Evolutionary conservation across 1,140 invertebrate genomes (phyloP), one percentile per base, ranked within the genome.

Genomic region (Zeugodacus cucurbitae): DNA sequence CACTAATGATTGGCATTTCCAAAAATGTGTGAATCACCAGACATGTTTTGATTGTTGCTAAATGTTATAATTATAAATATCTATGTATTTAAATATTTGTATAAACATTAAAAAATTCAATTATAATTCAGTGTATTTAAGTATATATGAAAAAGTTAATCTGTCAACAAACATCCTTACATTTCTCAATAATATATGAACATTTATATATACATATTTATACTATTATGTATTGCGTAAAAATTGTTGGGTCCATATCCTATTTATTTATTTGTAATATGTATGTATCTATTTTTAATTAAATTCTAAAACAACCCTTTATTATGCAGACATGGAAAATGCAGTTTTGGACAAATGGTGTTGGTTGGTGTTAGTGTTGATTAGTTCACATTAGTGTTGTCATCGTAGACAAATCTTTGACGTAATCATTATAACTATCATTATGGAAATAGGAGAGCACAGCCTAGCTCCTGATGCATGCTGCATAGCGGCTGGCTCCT

Each of bases 401-500:
- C 91, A 92, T 92, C 91, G 91, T 78, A 88, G 89, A 86, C 89
- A 87, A 11, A 90, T 88, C 48, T 54, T 54, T 82, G 57, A 58
- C 48, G 62, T 44, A 54, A 89, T 37, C 34, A 70, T 57, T 62
- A 70, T 59, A 89, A 92, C 91, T 91, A 91, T 90, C 90, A 93
- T 91, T 92, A 93, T 90, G 91, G 91, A 91, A 89, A 90, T 90
- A 88, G 89, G 87, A 82, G 91, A 89, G 59, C 88, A 88, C 88
- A 89, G 87, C 58, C 85, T 89, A 48, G 88, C 89, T 59, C 91
- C 92, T 58, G 91, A 90, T 32, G 92, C 91, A 90, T 93, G 92
- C 89, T 93, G 92, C 92, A 93, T 93, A 62, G 92, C 92, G 67
- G 92, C 92, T 41, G 92, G 92, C 87, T 93, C 91, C 87, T 93